Evolutionary conservation across 2,888 invertebrate species (phyloP), one percentile per base, ranked within the genome.

Genomic region (Dione vanillae): DNA sequence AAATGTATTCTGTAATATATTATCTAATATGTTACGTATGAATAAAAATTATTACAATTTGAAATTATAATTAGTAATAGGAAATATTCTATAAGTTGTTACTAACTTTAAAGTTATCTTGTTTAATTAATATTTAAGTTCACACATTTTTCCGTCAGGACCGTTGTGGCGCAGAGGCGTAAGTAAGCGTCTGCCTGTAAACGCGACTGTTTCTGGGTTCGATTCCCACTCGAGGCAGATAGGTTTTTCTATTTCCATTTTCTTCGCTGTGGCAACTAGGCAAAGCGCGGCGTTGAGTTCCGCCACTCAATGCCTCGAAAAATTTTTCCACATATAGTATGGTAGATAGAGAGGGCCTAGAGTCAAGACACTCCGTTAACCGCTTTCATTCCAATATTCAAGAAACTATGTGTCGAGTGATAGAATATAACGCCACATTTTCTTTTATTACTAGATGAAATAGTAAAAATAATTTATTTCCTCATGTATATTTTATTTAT

Each of bases 1-100:
- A n/a, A n/a, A n/a, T n/a, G n/a, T n/a, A n/a, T n/a, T n/a, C n/a
- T n/a, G n/a, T n/a, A n/a, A n/a, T n/a, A n/a, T n/a, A n/a, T n/a
- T n/a, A n/a, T n/a, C n/a, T n/a, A n/a, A n/a, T n/a, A n/a, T n/a
- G n/a, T n/a, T n/a, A 45, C n/a, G 45, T 45, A 45, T 45, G 45
- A 14, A 45, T n/a, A 45, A n/a, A 8, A 52, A 35, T 2, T 8
- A 35, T 52, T 27, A 14, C 14, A 52, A 52, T 52, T 52, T 35
- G 27, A 52, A 52, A 27, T 51, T 51, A 51, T 51, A 51, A 51
- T 51, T 27, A 20, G 14, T 52, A 27, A 52, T 52, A 14, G 27
- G 35, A 52, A 35, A 52, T 52, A 12, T 27, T 27, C 27, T 27
- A 52, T 52, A 52, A 27, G 14, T 52, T n/a, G 14, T 14, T 52